A percentile compares a stretch with the other conserved stretches of the same genome.
These are phyloP conservation scores for Corythornis cristatus DNA, from an alignment of 2,113 vertebrate species.

Conservation along the genomic window DNA sequence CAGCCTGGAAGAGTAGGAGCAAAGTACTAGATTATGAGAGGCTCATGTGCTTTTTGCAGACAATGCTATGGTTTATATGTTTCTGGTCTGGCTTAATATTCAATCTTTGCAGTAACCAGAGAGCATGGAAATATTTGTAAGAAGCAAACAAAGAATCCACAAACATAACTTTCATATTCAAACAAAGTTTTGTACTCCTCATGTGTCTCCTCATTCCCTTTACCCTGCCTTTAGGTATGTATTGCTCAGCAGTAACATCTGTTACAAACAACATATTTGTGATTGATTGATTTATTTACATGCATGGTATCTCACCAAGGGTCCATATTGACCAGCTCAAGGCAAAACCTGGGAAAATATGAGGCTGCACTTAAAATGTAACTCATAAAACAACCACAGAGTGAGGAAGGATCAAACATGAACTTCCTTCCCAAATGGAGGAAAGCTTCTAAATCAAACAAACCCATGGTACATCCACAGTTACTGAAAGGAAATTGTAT, in stretches of 20 bases:
- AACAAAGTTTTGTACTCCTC: neutral
- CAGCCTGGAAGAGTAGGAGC: neutral
- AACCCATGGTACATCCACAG: constrained; percentile 24
- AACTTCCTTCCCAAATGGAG: constrained; percentile 36
- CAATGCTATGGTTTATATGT: neutral
- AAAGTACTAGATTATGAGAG: neutral
- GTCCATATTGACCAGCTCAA: neutral
- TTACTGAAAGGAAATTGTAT: constrained; percentile 38
- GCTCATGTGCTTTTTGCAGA: neutral
- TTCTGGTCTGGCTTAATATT: neutral
- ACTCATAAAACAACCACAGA: constrained; percentile 12
- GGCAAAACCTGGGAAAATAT: constrained; percentile 42
- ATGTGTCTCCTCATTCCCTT: neutral
- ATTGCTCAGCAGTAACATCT: neutral
- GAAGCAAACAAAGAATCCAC: neutral
- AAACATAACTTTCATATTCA: neutral
- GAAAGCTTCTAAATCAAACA: constrained; percentile 51
- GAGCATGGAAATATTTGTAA: neutral
- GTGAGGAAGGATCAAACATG: constrained; percentile 3
- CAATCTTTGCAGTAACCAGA: neutral
- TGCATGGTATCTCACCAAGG: neutral
- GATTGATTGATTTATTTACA: neutral
- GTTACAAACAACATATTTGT: too few relatives aligned
- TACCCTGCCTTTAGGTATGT: neutral
- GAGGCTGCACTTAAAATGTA: constrained; percentile 34